phyloP scores from a whole-genome alignment of 1,140 invertebrate species.

The Acyrthosiphon pisum region DNA sequence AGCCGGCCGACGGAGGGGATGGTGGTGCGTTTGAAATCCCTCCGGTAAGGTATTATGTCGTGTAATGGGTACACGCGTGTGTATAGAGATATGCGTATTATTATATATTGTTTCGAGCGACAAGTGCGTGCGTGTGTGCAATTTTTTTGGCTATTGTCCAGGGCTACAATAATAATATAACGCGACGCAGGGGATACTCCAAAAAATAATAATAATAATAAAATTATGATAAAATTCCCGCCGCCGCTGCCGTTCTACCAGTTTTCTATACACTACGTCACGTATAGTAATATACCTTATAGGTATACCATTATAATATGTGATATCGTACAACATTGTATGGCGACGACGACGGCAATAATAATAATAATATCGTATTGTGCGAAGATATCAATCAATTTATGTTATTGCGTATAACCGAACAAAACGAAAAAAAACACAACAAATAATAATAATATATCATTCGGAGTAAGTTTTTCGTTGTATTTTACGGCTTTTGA shows the following conservation, averaged over 20 bases:
- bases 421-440: neutral
- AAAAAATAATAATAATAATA: neutral
- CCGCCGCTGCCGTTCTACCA: neutral
- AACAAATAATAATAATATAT: neutral
- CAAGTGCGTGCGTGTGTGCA: neutral
- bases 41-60: neutral
- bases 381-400: slow-evolving; percentile 9
- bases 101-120: slow-evolving; percentile 19
- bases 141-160: slow-evolving; percentile 31
- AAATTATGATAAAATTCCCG: neutral
- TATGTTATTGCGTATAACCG: neutral
- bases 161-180: neutral
- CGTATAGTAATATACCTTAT: neutral
- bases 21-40: neutral
- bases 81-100: neutral
- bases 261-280: neutral
- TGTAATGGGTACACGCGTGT: neutral
- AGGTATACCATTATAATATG: neutral
- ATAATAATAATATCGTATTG: neutral
- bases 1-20: neutral
- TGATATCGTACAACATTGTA: neutral
- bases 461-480: neutral
- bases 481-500: slow-evolving; percentile 4
- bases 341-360: no score
- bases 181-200: neutral